Percentiles rank a stretch among this genome's conserved stretches.
phyloP scores from a whole-genome alignment of 2,113 vertebrate species.

The Notarius quadriscutis region DNA sequence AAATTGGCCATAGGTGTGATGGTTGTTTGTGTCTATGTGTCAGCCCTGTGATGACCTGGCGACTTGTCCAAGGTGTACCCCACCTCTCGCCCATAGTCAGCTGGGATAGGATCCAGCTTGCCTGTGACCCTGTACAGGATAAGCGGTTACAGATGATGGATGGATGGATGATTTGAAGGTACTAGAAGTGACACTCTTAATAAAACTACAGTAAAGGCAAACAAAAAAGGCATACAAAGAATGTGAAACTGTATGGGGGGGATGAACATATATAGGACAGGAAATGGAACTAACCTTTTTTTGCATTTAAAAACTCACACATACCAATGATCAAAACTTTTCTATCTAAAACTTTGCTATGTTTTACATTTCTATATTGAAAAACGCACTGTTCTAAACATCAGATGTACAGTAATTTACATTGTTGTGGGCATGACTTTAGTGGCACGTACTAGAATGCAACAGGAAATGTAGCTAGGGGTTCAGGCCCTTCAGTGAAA shows the following conservation, averaged over 20 bases:
- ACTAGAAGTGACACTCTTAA: not conserved
- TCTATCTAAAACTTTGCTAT: not conserved
- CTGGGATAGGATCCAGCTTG: too few species aligned
- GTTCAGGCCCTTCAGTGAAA: not conserved
- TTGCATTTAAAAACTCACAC: not conserved
- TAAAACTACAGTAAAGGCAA: not conserved
- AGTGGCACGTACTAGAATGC: not conserved
- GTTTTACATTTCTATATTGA: not conserved
- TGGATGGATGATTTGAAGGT: too few species aligned
- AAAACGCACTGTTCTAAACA: not conserved
- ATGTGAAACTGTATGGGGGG: not conserved
- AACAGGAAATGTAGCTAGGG: not conserved
- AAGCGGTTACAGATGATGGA: too few species aligned
- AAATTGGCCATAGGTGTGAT: too few species aligned
- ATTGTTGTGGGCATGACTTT: not conserved
- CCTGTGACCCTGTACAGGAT: too few species aligned
- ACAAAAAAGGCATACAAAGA: not conserved
- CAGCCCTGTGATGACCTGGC: too few species aligned
- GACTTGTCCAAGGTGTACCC: too few species aligned
- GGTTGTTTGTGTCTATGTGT: too few species aligned
- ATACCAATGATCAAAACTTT: not conserved
- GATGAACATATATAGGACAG: too few species aligned
- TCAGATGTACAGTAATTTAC: not conserved
- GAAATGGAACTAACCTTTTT: not conserved
- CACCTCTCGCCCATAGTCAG: too few species aligned